Percentiles rank a stretch among this genome's conserved stretches.
These are phyloP conservation scores for Pheosia tremula DNA, from an alignment of 2,888 invertebrate species.

Conservation along the genomic window DNA sequence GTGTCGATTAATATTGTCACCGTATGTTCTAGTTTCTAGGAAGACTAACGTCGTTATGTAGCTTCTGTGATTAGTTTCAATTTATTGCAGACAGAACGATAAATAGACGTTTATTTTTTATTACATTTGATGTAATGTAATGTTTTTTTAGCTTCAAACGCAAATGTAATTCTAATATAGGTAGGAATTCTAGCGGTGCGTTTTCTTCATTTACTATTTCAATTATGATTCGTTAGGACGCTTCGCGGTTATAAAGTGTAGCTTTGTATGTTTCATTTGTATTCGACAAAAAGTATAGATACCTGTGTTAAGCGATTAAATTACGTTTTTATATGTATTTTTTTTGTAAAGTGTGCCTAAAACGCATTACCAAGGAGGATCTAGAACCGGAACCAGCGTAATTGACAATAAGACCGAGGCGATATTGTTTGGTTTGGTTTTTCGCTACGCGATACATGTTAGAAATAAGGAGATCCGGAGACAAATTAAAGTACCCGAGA, in stretches of 20 bases:
- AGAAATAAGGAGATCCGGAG: conserved; percentile 1
- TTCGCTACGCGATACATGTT: no score
- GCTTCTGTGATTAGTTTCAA: conserved; percentile 10
- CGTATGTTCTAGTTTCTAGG: conserved; percentile 31
- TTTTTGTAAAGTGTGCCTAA: conserved; percentile 48
- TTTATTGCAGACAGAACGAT: not conserved
- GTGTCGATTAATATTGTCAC: conserved; percentile 31
- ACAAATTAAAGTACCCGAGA: not conserved
- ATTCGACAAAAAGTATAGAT: conserved; percentile 53
- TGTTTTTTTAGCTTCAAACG: not conserved
- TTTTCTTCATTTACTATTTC: conserved; percentile 34
- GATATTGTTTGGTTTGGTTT: conserved; percentile 24
- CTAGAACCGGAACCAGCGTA: conserved; percentile 76
- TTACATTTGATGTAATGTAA: not conserved
- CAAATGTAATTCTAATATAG: conserved; percentile 2
- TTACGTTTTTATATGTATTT: conserved; percentile 60
- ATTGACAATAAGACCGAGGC: conserved; percentile 62
- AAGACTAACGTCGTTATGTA: conserved; percentile 24
- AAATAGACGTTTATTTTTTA: not conserved
- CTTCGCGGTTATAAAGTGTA: conserved; percentile 44
- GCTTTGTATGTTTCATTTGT: conserved; percentile 49
- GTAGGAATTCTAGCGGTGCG: conserved; percentile 23
- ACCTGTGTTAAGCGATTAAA: conserved; percentile 57
- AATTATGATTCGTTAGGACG: conserved; percentile 41
- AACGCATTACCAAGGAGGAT: conserved; percentile 74